A percentile compares a stretch with the other conserved stretches of the same genome.
These are phyloP conservation scores for Laothoe populi DNA, from an alignment of 2,888 invertebrate species.

Conservation along the genomic window DNA sequence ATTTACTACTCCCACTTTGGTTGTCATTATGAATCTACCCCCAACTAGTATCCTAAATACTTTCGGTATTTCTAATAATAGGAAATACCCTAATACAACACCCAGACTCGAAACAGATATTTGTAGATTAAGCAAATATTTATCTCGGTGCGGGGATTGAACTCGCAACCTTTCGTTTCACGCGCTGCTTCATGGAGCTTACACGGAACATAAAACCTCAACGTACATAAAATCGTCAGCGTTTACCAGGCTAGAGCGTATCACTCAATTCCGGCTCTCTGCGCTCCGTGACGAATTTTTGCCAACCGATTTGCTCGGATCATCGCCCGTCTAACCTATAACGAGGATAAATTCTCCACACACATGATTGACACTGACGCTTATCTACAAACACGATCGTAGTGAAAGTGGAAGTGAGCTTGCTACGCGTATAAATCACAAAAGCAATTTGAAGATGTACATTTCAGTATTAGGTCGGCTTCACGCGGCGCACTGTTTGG, in stretches of 20 bases:
- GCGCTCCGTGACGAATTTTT: conserved; percentile 9
- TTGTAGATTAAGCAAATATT: too few species aligned
- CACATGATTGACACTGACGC: conserved; percentile 13
- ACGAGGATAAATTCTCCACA: conserved; percentile 13
- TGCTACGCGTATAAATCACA: not conserved
- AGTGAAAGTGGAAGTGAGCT: not conserved
- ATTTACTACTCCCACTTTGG: too few species aligned
- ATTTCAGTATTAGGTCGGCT: too few species aligned
- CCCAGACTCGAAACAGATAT: too few species aligned
- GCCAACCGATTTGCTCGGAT: conserved; percentile 7
- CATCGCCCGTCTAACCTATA: conserved; percentile 17
- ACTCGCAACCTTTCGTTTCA: too few species aligned
- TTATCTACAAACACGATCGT: conserved; percentile 2
- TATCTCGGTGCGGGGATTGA: too few species aligned
- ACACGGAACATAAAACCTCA: not conserved
- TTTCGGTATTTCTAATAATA: too few species aligned
- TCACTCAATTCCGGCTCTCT: not conserved
- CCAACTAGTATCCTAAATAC: too few species aligned
- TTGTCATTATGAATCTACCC: too few species aligned
- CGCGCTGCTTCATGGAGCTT: too few species aligned
- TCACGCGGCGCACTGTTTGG: too few species aligned
- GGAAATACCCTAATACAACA: too few species aligned
- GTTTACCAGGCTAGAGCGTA: conserved; percentile 1
- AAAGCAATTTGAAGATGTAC: not conserved
- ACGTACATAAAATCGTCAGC: conserved; percentile 4